Evolutionary conservation across 2,888 invertebrate species (phyloP), one percentile per base, ranked within the genome.

Genomic region (Vesta saturnalis): DNA sequence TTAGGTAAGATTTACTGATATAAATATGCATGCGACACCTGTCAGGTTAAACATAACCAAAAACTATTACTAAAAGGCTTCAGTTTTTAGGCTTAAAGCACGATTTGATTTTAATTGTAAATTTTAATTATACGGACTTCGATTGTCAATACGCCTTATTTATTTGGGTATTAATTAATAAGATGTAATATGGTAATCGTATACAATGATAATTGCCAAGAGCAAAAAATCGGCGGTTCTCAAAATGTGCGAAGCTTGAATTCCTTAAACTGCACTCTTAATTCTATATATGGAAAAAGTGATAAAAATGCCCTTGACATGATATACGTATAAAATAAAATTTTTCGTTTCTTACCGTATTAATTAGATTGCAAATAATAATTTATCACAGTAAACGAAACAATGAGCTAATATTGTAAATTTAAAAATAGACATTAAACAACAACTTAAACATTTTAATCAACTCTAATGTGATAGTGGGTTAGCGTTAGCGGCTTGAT

Each of bases 1-100:
- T 70, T 83, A 71, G 82, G 82, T 83, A 72, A 82, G 82, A 77
- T 65, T 62, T 63, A 39, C 6, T n/a, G n/a, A n/a, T n/a, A n/a
- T n/a, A n/a, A n/a, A n/a, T n/a, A n/a, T n/a, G 16, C 30, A 5
- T 43, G 4, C 15, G 30, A 61, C 61, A 61, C 57, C 57, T 67
- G 61, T 57, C 66, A 57, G 2, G 16, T 57, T 35, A n/a, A 16
- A 61, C 63, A 58, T 67, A 67, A 67, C 67, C 67, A 59, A 18
- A 5, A 58, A 23, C 5, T 30, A 10, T 30, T 30, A n/a, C n/a
- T n/a, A n/a, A n/a, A n/a, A n/a, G n/a, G n/a, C n/a, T n/a, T n/a
- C n/a, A n/a, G n/a, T n/a, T n/a, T n/a, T n/a, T n/a, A n/a, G n/a
- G n/a, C n/a, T n/a, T n/a, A n/a, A n/a, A n/a, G n/a, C n/a, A n/a